Percentiles rank a stretch among this genome's conserved stretches.
These are phyloP conservation scores for Lepidocolaptes lacrymiger DNA, from an alignment of 2,797 vertebrate species.

Conservation along the genomic window DNA sequence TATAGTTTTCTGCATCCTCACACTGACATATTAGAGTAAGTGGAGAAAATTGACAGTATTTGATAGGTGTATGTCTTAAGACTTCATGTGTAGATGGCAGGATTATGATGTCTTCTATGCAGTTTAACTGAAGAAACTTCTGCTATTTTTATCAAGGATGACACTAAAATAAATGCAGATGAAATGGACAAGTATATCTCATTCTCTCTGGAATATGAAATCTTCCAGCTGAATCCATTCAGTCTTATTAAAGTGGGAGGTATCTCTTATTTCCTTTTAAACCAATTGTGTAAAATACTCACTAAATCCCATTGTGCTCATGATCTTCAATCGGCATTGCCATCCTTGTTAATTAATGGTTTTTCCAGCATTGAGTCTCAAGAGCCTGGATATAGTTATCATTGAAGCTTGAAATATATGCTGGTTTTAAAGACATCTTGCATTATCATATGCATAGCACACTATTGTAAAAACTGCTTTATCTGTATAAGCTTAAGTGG, in stretches of 20 bases:
- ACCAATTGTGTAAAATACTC: constrained; percentile 33
- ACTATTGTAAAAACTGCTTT: constrained; percentile 48
- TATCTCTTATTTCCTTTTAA: constrained; percentile 30
- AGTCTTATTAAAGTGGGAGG: background rate
- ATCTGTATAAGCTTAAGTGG: constrained; percentile 54
- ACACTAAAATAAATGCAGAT: background rate
- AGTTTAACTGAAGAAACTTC: background rate
- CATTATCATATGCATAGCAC: constrained; percentile 37
- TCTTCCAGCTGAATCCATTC: background rate
- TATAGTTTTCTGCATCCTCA: background rate
- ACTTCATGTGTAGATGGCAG: background rate
- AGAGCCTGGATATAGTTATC: background rate
- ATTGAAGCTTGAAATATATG: constrained; percentile 25
- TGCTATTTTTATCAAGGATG: background rate
- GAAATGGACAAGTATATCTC: constrained; percentile 19
- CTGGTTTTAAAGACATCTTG: constrained; percentile 14
- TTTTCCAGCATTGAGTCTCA: constrained; percentile 38
- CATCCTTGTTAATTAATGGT: constrained; percentile 43
- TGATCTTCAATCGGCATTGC: constrained; percentile 9
- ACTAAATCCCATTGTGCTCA: constrained; percentile 14
- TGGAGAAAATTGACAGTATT: background rate
- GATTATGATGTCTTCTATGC: background rate
- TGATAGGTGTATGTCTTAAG: background rate
- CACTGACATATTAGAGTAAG: background rate
- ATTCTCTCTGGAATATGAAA: background rate